A percentile compares a stretch with the other conserved stretches of the same genome.
Evolutionary conservation across 2,797 vertebrate genomes (phyloP).

Genomic region (Poeciliopsis paucimaculata): DNA sequence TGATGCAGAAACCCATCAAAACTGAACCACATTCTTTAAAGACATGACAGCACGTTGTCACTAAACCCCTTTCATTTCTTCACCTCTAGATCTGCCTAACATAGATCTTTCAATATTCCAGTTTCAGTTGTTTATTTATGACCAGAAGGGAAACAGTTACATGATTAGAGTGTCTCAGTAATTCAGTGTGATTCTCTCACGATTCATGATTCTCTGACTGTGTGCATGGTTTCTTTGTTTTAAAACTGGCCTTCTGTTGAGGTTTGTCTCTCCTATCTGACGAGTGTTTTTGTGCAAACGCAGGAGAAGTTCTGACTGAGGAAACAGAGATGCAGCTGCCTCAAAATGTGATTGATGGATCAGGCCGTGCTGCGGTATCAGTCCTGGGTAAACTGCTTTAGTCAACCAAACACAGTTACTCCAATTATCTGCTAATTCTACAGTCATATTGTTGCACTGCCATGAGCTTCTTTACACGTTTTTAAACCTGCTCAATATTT

Average conservation of each 20-base stretch:
- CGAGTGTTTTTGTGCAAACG: conserved; percentile 29
- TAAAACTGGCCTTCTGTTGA: background rate
- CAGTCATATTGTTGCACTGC: background rate
- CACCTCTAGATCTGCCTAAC: background rate
- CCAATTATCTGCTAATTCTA: background rate
- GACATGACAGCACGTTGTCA: background rate
- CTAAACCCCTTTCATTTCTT: background rate
- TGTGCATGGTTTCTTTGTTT: background rate
- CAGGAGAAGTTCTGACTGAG: conserved; percentile 60
- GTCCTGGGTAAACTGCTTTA: conserved; percentile 77
- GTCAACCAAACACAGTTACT: background rate
- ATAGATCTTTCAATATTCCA: background rate
- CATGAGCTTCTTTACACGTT: background rate
- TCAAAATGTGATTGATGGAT: conserved; percentile 76
- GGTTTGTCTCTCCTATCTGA: background rate
- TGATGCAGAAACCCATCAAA: background rate
- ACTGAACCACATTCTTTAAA: background rate
- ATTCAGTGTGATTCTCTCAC: too few species aligned
- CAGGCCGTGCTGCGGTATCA: conserved; percentile 74
- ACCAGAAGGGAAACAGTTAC: background rate
- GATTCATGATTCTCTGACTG: background rate
- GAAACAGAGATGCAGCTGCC: conserved; percentile 71
- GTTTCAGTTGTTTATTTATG: background rate
- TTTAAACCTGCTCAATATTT: background rate
- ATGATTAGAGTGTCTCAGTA: background rate